Percentiles rank a stretch among this genome's conserved stretches.
Evolutionary conservation across 2,113 vertebrate genomes (phyloP).

Genomic region (Cephalopterus ornatus): DNA sequence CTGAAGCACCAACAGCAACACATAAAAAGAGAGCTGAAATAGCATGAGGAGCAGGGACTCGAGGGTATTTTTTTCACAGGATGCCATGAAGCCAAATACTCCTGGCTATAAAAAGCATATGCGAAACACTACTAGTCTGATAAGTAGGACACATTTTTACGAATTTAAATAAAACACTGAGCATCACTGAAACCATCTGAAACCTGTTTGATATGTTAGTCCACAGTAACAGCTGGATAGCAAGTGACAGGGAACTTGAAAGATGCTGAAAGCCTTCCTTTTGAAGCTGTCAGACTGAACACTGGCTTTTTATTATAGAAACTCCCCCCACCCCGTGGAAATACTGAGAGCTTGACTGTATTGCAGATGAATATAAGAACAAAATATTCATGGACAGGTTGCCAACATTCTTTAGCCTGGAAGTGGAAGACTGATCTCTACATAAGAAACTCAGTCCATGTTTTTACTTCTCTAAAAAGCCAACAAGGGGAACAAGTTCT

Average conservation of each 20-base stretch:
- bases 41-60: not conserved
- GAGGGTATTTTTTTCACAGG: not conserved
- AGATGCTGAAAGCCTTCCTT: slow-evolving; percentile 9
- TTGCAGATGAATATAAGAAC: not conserved
- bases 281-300: not conserved
- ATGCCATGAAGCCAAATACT: slow-evolving; percentile 24
- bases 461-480: not conserved
- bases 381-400: not conserved
- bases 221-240: not conserved
- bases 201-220: not conserved
- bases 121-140: not conserved
- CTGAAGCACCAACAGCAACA: not conserved
- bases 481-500: not conserved
- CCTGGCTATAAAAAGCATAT: slow-evolving; percentile 36
- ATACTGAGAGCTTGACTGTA: not conserved
- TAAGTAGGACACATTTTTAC: not conserved
- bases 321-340: accelerated
- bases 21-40: not conserved
- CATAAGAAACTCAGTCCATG: not conserved
- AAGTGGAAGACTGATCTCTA: not conserved
- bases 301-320: not conserved
- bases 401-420: not conserved
- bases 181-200: not conserved
- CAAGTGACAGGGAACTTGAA: not conserved
- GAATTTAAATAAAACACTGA: slow-evolving; percentile 8